These are phyloP conservation scores for Sprattus sprattus DNA, from an alignment of 2,113 vertebrate species.

Conservation along the genomic window DNA sequence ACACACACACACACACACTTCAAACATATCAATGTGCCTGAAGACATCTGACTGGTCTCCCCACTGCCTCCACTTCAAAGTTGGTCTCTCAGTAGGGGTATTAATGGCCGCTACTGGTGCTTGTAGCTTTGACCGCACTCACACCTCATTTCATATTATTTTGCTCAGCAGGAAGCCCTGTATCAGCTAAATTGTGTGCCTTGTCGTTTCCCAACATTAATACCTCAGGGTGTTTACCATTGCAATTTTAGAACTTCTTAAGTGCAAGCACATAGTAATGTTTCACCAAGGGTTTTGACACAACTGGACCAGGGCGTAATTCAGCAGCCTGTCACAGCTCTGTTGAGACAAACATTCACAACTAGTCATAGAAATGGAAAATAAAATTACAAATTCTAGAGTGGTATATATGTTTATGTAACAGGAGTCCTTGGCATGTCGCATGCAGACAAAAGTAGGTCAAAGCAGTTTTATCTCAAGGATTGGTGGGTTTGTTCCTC, in stretches of 20 bases:
- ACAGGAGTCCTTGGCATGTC: background rate
- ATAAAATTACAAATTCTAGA: background rate
- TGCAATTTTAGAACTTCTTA: slow-evolving; percentile 41
- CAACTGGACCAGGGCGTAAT: background rate
- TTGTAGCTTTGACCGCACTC: slow-evolving; percentile 38
- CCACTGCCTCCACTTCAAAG: slow-evolving; percentile 38
- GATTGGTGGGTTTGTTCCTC: background rate
- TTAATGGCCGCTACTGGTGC: slow-evolving; percentile 40
- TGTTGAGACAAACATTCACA: background rate
- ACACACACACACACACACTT: slow-evolving; percentile 28
- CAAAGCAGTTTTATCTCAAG: background rate
- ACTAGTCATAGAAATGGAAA: background rate
- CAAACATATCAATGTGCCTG: slow-evolving; percentile 34
- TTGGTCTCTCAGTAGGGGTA: slow-evolving; percentile 26
- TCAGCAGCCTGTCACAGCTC: background rate
- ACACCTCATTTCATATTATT: slow-evolving; percentile 37
- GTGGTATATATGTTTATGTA: background rate
- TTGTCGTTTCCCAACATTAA: slow-evolving; percentile 45
- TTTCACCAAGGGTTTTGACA: background rate
- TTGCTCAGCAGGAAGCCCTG: slow-evolving; percentile 34
- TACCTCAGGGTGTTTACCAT: slow-evolving; percentile 45
- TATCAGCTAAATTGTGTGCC: slow-evolving; percentile 36
- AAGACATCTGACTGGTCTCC: slow-evolving; percentile 27
- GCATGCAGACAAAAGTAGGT: background rate
- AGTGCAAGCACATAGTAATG: slow-evolving; percentile 17